phyloP scores from a whole-genome alignment of 1,140 invertebrate genomes.

The Drosophila orosa region DNA sequence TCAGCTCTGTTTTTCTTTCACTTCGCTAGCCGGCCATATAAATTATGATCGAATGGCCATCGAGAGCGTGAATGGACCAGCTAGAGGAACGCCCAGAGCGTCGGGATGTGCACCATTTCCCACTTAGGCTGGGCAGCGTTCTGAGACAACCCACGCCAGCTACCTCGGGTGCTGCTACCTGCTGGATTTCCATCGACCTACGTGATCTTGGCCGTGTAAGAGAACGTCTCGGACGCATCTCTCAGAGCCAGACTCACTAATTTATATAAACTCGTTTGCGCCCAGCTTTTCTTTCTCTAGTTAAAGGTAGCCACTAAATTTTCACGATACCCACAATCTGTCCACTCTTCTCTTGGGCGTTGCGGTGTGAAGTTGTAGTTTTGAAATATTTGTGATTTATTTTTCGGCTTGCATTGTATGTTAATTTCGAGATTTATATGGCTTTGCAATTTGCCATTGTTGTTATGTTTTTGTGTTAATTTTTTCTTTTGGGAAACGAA shows the following conservation, averaged over 20 bases:
- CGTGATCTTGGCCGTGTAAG: slow-evolving; percentile 55
- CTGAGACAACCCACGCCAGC: slow-evolving; percentile 26
- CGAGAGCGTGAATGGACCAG: slow-evolving; percentile 38
- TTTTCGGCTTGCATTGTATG: slow-evolving; percentile 62
- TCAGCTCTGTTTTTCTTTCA: slow-evolving; percentile 71
- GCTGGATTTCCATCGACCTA: slow-evolving; percentile 39
- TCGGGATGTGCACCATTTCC: slow-evolving; percentile 65
- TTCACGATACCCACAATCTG: slow-evolving; percentile 37
- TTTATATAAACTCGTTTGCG: slow-evolving; percentile 69
- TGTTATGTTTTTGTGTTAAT: slow-evolving; percentile 1
- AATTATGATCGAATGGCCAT: slow-evolving; percentile 75
- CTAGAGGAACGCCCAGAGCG: slow-evolving; percentile 3
- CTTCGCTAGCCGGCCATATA: slow-evolving; percentile 44
- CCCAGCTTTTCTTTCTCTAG: slow-evolving; percentile 49
- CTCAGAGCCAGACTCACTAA: slow-evolving; percentile 28
- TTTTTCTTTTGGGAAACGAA: slow-evolving; percentile 15
- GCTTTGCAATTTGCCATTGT: slow-evolving; percentile 56
- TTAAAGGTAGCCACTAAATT: slow-evolving; percentile 37
- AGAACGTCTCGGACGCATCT: slow-evolving; percentile 22
- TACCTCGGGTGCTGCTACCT: slow-evolving; percentile 5
- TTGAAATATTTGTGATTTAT: slow-evolving; percentile 73
- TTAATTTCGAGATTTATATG: slow-evolving; percentile 46
- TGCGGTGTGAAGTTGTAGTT: slow-evolving; percentile 59
- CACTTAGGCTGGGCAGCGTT: slow-evolving; percentile 16
- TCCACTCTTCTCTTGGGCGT: slow-evolving; percentile 50